Conservation (phyloP, 2,113 vertebrate genomes). For the Dinomys branickii region DNA sequence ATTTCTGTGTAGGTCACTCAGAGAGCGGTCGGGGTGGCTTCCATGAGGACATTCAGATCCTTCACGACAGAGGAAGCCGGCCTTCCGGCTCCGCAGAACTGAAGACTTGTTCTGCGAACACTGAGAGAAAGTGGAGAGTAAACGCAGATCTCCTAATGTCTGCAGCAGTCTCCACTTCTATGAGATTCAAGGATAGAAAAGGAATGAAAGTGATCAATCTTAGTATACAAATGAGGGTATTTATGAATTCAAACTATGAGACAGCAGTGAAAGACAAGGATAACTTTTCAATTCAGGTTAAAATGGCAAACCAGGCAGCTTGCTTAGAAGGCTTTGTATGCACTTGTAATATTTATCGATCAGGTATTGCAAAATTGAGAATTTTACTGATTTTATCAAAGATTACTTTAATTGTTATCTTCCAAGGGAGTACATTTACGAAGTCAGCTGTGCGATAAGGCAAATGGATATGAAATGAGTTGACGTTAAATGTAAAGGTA, state of each 20-base stretch:
- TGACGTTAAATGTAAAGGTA: not conserved
- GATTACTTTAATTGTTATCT: slow-evolving; percentile 34
- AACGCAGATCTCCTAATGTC: not conserved
- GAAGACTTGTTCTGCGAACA: slow-evolving; percentile 6
- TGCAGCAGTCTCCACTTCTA: not conserved
- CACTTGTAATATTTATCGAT: slow-evolving; percentile 57
- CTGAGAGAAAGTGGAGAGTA: slow-evolving; percentile 26
- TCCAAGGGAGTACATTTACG: not conserved
- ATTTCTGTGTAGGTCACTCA: not conserved
- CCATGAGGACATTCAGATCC: slow-evolving; percentile 3
- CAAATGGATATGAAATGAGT: not conserved
- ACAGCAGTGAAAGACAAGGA: slow-evolving; percentile 29
- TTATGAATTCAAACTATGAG: slow-evolving; percentile 25
- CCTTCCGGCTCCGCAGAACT: slow-evolving; percentile 5
- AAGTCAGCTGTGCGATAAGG: slow-evolving; percentile 2
- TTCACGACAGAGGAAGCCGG: not conserved
- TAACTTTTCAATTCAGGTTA: slow-evolving; percentile 50
- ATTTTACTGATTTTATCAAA: slow-evolving; percentile 51
- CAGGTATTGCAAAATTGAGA: not conserved
- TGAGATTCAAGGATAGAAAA: slow-evolving; percentile 57
- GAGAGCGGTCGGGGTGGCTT: not conserved
- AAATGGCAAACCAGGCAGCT: slow-evolving; percentile 4
- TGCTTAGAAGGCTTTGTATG: not conserved
- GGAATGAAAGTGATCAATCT: slow-evolving; percentile 59
- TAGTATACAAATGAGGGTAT: not conserved